These are phyloP conservation scores for Eilema sororculum DNA, from an alignment of 2,888 invertebrate genomes.

Conservation along the genomic window DNA sequence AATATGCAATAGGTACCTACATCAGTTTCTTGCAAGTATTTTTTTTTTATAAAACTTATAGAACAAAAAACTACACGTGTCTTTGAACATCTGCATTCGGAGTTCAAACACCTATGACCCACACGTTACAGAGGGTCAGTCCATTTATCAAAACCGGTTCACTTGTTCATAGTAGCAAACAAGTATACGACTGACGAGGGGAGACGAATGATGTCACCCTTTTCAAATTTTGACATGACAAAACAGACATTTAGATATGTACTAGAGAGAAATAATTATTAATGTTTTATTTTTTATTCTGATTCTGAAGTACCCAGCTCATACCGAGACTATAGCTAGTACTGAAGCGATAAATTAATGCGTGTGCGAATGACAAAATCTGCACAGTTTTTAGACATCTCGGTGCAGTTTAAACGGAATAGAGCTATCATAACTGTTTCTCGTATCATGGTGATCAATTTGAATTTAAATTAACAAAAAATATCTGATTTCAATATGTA, in stretches of 20 bases:
- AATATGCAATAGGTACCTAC: neutral
- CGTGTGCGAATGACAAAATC: too few relatives aligned
- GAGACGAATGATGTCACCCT: slow-evolving; percentile 16
- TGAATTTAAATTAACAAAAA: too few relatives aligned
- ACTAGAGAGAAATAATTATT: neutral
- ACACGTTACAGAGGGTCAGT: slow-evolving; percentile 16
- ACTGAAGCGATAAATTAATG: too few relatives aligned
- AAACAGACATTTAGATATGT: neutral
- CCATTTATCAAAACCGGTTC: slow-evolving; percentile 23
- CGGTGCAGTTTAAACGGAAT: too few relatives aligned
- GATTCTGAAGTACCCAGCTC: too few relatives aligned
- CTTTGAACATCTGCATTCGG: slow-evolving; percentile 1
- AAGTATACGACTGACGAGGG: slow-evolving; percentile 6
- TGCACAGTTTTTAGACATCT: too few relatives aligned
- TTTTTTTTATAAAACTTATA: neutral
- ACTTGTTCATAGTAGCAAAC: neutral
- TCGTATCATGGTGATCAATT: too few relatives aligned
- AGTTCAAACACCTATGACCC: slow-evolving; percentile 25
- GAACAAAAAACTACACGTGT: neutral
- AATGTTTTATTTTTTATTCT: too few relatives aligned
- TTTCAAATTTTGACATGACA: slow-evolving; percentile 9
- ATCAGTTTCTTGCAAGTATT: neutral
- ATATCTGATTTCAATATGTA: too few relatives aligned
- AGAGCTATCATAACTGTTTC: too few relatives aligned
- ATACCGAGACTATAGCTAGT: too few relatives aligned